phyloP scores from a whole-genome alignment of 2,888 invertebrate species.

The Alcis repandata region DNA sequence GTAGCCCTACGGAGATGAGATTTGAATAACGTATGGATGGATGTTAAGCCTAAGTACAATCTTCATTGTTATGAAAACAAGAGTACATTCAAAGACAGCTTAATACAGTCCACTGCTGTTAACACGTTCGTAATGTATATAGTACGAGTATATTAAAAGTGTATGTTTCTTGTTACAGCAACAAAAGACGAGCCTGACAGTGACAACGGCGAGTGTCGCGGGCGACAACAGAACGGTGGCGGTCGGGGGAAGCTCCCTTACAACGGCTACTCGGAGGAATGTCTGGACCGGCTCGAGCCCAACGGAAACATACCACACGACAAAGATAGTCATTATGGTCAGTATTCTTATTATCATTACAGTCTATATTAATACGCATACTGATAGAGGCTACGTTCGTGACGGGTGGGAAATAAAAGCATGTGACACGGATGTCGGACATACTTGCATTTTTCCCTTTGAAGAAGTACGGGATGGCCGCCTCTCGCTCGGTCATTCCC shows the following conservation, averaged over 20 bases:
- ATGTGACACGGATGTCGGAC: no score
- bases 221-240: conserved; percentile 87
- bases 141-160: background rate
- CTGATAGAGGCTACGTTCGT: background rate
- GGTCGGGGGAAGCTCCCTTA: conserved; percentile 93
- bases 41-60: background rate
- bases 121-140: background rate
- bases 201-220: conserved; percentile 76
- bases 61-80: background rate
- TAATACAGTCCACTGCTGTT: background rate
- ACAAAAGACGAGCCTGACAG: conserved; percentile 96
- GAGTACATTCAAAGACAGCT: background rate
- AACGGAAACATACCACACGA: conserved; percentile 97
- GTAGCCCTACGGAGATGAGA: background rate
- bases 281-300: conserved; percentile 96
- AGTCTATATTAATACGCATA: no score
- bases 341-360: conserved; percentile 47
- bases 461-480: no score
- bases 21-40: background rate
- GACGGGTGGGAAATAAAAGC: background rate
- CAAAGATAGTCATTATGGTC: conserved; percentile 89
- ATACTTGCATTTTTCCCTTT: no score
- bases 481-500: no score
- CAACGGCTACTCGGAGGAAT: conserved; percentile 97
- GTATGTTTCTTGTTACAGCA: conserved; percentile 88